phyloP scores from a whole-genome alignment of 1,140 invertebrate genomes.

The Dermatophagoides farinae region DNA sequence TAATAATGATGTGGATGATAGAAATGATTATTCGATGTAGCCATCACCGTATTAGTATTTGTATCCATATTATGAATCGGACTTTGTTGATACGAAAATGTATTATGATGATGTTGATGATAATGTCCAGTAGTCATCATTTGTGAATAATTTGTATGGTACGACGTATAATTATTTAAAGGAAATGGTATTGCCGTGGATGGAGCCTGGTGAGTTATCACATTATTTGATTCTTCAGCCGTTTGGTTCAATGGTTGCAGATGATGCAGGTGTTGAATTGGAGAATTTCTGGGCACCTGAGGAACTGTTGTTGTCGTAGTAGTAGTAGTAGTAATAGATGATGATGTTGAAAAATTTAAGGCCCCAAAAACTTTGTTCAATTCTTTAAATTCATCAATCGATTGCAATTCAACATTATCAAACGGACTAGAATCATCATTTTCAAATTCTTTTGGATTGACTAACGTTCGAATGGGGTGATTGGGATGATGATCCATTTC shows the following conservation, averaged over 20 bases:
- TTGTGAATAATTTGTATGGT: too few species aligned
- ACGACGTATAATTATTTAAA: too few species aligned
- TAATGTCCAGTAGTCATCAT: background rate
- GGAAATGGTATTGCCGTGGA: too few species aligned
- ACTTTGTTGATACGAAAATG: too few species aligned
- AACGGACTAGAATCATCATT: slow-evolving; percentile 69
- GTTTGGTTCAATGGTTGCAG: too few species aligned
- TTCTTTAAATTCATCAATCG: slow-evolving; percentile 69
- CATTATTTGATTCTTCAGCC: too few species aligned
- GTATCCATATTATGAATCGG: too few species aligned
- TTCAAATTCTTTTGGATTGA: slow-evolving; percentile 44
- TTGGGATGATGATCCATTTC: background rate
- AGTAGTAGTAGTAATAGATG: background rate
- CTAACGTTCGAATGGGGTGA: background rate
- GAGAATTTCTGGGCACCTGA: background rate
- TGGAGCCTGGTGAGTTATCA: too few species aligned
- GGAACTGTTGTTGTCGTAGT: background rate
- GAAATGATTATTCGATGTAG: too few species aligned
- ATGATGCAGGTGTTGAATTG: background rate
- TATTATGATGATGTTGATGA: background rate
- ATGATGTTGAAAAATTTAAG: background rate
- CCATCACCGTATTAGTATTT: too few species aligned
- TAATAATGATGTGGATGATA: too few species aligned
- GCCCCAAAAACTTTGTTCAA: slow-evolving; percentile 37
- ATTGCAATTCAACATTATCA: slow-evolving; percentile 70